Evolutionary conservation across 2,113 vertebrate genomes (phyloP), one percentile per base, ranked within the genome.

Genomic region (Gymnocephalus cernua): DNA sequence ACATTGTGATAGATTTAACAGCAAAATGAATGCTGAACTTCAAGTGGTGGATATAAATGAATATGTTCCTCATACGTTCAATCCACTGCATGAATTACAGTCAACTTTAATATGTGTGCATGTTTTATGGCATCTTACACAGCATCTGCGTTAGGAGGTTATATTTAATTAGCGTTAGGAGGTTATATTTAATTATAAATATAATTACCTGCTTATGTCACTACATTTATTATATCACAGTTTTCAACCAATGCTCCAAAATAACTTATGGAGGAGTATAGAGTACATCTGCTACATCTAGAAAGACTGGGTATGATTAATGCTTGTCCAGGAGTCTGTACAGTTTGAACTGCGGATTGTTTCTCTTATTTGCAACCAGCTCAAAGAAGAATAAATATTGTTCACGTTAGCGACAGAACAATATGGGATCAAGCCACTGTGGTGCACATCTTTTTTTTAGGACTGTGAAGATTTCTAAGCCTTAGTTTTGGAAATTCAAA

Each of bases 1-100:
- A 87, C 72, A 27, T 73, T 48, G 68, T 74, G 65, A 85, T 69
- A 32, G 38, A 86, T 82, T 89, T 72, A 80, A 25, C 51, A 21
- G 23, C 38, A 64, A 74, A 86, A 72, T 85, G 74, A 68, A 83
- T 48, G 72, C 61, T 66, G 35, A 75, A 79, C 38, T 72, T 80
- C 61, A 59, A 67, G 44, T 61, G 14, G 5, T 48, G 25, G 53
- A 72, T 80, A 45, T 70, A 64, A 73, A 86, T 77, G 0, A 6
- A 85, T 51, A 50, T 1, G 9, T 75, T 78, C 54, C 23, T 27
- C 23, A 80, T 54, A 27, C 35, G 29, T 79, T 82, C 21, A 63
- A 10, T 57, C 25, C 27, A 38, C 13, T 73, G 32, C 23, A 57
- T 79, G 11, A 9, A 73, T 79, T 76, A 73, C 56, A 62, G 68